Evolutionary conservation across 1,140 invertebrate species (phyloP).

Genomic region (Zophobas morio): DNA sequence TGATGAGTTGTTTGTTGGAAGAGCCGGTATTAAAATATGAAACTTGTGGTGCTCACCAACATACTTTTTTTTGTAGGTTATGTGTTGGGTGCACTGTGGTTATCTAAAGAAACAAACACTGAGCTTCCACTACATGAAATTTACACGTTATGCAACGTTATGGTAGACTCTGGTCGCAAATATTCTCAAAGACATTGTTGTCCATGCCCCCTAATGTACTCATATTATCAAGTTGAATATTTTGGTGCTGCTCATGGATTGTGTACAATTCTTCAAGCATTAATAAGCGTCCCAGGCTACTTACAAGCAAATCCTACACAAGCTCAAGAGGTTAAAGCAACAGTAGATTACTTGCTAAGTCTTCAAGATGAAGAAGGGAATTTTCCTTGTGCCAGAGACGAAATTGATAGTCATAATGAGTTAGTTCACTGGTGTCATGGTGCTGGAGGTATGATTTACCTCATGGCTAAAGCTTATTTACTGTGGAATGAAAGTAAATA

Average conservation of each 20-base stretch:
- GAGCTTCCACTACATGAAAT: constrained; percentile 72
- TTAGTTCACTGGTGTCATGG: constrained; percentile 93
- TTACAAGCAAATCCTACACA: constrained; percentile 70
- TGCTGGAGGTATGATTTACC: constrained; percentile 84
- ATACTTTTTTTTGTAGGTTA: constrained; percentile 71
- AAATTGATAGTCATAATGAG: constrained; percentile 75
- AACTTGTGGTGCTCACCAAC: neutral
- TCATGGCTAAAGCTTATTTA: constrained; percentile 86
- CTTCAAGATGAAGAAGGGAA: constrained; percentile 74
- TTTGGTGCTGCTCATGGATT: constrained; percentile 88
- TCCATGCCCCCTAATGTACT: constrained; percentile 84
- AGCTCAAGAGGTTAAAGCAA: constrained; percentile 71
- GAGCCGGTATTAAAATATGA: constrained; percentile 69
- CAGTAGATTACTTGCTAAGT: constrained; percentile 75
- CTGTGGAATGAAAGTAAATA: constrained; percentile 83
- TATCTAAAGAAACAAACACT: constrained; percentile 74
- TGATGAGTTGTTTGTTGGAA: constrained; percentile 88
- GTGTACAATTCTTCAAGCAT: constrained; percentile 75
- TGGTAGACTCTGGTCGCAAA: constrained; percentile 79
- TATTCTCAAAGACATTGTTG: constrained; percentile 75
- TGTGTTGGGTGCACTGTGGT: constrained; percentile 81
- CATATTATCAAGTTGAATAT: constrained; percentile 88
- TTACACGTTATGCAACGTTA: constrained; percentile 76
- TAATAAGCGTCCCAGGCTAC: constrained; percentile 78
- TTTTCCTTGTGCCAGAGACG: constrained; percentile 84